A percentile compares a stretch with the other conserved stretches of the same genome.
phyloP scores from a whole-genome alignment of 2,113 vertebrate species.

The Murina feae region DNA sequence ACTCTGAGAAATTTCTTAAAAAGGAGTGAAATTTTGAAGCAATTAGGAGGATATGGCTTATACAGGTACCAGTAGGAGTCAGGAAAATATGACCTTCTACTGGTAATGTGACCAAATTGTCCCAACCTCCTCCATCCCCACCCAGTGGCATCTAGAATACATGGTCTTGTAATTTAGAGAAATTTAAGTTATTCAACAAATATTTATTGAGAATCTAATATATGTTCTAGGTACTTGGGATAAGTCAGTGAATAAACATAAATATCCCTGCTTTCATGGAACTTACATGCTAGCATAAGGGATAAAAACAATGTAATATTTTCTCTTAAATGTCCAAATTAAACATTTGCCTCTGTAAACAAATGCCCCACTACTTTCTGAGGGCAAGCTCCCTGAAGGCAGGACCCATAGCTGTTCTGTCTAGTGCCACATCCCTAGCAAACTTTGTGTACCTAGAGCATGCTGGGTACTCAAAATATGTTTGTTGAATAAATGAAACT shows the following conservation, averaged over 20 bases:
- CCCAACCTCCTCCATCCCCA: neutral
- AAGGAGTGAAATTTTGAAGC: neutral
- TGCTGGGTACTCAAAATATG: neutral
- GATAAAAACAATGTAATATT: neutral
- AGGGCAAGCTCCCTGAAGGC: neutral
- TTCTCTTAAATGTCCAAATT: neutral
- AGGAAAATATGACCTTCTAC: neutral
- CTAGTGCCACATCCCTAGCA: neutral
- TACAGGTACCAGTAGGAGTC: neutral
- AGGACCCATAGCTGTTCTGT: neutral
- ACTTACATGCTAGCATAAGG: neutral
- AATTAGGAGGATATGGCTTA: neutral
- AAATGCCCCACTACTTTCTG: neutral
- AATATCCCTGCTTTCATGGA: neutral
- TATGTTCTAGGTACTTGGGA: neutral
- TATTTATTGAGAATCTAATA: neutral
- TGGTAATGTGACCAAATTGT: neutral
- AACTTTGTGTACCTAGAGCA: neutral
- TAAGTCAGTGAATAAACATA: neutral
- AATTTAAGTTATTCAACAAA: neutral
- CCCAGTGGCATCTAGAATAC: neutral
- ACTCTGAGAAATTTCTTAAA: neutral
- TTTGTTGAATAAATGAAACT: neutral
- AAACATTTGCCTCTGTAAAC: neutral
- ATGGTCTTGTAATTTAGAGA: neutral